These are phyloP conservation scores for Lithodes maja DNA, from an alignment of 2,888 invertebrate species.

Conservation along the genomic window DNA sequence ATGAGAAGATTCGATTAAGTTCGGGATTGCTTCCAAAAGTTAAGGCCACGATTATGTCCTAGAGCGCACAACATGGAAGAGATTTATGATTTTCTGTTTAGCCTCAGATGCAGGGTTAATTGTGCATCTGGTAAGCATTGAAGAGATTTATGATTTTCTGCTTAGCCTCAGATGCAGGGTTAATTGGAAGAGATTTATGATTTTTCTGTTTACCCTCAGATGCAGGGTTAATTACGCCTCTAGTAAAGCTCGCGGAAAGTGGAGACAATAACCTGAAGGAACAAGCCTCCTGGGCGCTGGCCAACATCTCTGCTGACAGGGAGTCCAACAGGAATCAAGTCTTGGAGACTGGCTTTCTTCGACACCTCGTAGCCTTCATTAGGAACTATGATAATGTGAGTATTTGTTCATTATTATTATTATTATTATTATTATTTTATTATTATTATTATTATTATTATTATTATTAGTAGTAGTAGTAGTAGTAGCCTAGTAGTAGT, in stretches of 20 bases:
- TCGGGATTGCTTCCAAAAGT: too few species aligned
- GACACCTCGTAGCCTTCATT: constrained; percentile 71
- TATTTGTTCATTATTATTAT: not conserved
- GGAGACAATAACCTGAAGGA: constrained; percentile 74
- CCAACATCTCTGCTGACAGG: constrained; percentile 77
- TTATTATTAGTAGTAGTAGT: constrained; percentile 2
- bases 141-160: too few species aligned
- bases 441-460: not conserved
- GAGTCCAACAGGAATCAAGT: constrained; percentile 75
- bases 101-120: too few species aligned
- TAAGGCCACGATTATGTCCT: too few species aligned
- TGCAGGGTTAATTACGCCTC: constrained; percentile 75
- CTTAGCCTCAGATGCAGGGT: too few species aligned
- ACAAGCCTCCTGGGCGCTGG: constrained; percentile 78
- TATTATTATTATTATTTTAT: not conserved
- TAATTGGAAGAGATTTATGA: too few species aligned
- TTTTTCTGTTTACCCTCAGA: constrained; percentile 58
- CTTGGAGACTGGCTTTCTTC: constrained; percentile 74
- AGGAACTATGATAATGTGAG: not conserved
- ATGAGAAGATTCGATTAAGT: too few species aligned
- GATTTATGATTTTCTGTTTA: too few species aligned
- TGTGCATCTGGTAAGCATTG: too few species aligned
- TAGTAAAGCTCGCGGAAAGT: constrained; percentile 75
- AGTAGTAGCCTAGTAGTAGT: not conserved
- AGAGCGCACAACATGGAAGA: too few species aligned